Evolutionary conservation across 30 jellyfish, hydroid and myxozoan species (phyloP).

Genomic region (Chrysaora quinquecirrha): DNA sequence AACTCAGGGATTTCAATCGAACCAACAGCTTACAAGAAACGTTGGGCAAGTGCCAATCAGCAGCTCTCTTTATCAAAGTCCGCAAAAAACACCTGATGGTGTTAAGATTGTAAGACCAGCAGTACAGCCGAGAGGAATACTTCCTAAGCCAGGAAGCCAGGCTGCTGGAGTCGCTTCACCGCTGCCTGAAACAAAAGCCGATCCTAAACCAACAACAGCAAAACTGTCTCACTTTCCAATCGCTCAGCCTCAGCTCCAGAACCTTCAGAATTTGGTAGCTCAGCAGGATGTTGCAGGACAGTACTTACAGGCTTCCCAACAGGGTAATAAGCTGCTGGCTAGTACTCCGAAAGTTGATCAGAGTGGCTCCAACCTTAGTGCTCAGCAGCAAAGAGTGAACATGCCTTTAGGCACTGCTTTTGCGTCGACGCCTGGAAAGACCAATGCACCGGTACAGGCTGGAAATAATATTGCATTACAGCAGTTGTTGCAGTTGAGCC

Average conservation of each 20-base stretch:
- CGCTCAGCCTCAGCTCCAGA: slow-evolving; percentile 35
- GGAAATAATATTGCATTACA: slow-evolving; percentile 41
- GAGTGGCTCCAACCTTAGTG: neutral
- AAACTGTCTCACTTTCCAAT: slow-evolving; percentile 51
- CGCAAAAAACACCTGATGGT: slow-evolving; percentile 6
- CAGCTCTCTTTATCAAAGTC: neutral
- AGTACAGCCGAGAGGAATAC: slow-evolving; percentile 38
- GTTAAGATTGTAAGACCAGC: slow-evolving; percentile 58
- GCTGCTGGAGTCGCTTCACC: neutral
- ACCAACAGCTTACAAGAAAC: slow-evolving; percentile 12
- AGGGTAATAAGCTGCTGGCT: neutral
- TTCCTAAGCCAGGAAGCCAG: slow-evolving; percentile 29
- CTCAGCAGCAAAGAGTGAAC: neutral
- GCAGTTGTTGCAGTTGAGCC: slow-evolving; percentile 53
- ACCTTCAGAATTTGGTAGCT: slow-evolving; percentile 27
- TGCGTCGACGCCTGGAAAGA: neutral
- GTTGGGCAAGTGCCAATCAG: neutral
- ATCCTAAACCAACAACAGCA: neutral
- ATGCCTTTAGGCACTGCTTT: neutral
- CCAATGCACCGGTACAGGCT: neutral
- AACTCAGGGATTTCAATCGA: neutral
- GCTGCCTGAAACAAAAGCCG: neutral
- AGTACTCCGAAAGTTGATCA: neutral
- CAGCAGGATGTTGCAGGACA: slow-evolving; percentile 23
- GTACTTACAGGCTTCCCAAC: slow-evolving; percentile 18